phyloP scores from a whole-genome alignment of 2,888 invertebrate species.

The Oxyscelio sp. region DNA sequence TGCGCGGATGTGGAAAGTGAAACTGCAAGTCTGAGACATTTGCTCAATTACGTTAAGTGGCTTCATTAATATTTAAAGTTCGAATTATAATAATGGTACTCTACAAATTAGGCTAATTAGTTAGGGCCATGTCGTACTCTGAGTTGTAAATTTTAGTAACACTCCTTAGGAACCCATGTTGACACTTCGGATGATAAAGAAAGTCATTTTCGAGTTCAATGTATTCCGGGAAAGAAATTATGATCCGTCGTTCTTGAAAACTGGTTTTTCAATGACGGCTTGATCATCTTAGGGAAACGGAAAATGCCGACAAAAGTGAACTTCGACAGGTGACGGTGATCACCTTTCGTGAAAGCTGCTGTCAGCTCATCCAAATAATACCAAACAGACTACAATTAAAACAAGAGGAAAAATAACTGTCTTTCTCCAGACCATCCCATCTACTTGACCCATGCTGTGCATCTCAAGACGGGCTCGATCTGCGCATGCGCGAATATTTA shows the following conservation, averaged over 20 bases:
- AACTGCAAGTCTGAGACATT: neutral
- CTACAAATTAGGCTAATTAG: slow-evolving; percentile 28
- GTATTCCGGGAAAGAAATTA: slow-evolving; percentile 10
- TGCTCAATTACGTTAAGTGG: neutral
- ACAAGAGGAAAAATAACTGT: neutral
- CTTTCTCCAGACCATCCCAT: neutral
- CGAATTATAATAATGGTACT: neutral
- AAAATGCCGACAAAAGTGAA: too few relatives aligned
- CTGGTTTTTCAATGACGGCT: too few relatives aligned
- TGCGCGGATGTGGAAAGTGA: slow-evolving; percentile 17
- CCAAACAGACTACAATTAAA: too few relatives aligned
- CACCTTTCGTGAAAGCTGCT: too few relatives aligned
- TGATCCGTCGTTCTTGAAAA: slow-evolving; percentile 35
- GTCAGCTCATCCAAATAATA: too few relatives aligned
- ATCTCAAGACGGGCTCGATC: neutral
- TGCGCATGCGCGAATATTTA: slow-evolving; percentile 38
- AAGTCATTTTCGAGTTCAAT: slow-evolving; percentile 14
- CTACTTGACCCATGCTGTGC: slow-evolving; percentile 1
- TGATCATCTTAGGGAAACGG: too few relatives aligned
- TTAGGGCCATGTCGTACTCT: neutral
- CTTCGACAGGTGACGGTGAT: too few relatives aligned
- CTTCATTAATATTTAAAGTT: slow-evolving; percentile 11
- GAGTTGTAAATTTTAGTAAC: neutral
- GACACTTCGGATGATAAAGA: slow-evolving; percentile 42
- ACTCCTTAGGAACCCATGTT: neutral